Conservation (phyloP, 2,888 invertebrate genomes). For the Latrodectus elegans region DNA sequence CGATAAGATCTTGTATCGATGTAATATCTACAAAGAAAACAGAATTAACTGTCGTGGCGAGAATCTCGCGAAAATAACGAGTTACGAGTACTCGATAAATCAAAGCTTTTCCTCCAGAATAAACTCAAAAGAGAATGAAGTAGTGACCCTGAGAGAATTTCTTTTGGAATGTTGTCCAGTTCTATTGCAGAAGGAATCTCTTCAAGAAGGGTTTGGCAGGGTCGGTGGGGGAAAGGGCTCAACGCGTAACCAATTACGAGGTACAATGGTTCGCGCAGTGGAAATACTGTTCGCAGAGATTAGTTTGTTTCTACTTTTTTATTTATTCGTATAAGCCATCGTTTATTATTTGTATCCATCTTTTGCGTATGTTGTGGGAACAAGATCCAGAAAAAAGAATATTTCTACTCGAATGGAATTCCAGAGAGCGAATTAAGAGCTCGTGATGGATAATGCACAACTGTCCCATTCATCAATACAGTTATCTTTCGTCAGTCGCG, state of each 20-base stretch:
- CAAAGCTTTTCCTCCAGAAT: constrained; percentile 35
- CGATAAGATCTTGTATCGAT: no score
- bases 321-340: no score
- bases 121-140: constrained; percentile 34
- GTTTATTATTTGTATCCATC: no score
- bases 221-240: constrained; percentile 1
- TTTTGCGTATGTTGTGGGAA: no score
- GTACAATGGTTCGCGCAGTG: constrained; percentile 16
- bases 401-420: no score
- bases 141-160: constrained; percentile 6
- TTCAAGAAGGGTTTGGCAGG: no score
- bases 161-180: constrained; percentile 12
- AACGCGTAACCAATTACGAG: constrained; percentile 1
- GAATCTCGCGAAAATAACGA: constrained; percentile 17
- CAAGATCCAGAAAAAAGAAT: no score
- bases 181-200: constrained; percentile 23
- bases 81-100: constrained; percentile 45
- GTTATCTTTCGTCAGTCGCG: no score
- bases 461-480: no score
- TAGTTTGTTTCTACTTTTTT: constrained; percentile 27
- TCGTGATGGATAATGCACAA: no score
- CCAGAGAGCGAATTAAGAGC: no score
- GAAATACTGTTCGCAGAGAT: constrained; percentile 25
- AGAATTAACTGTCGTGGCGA: background rate
- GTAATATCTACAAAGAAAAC: background rate